A percentile compares a stretch with the other conserved stretches of the same genome.
Conservation (phyloP, 2,888 invertebrate species). For the Anthophora plumipes region DNA sequence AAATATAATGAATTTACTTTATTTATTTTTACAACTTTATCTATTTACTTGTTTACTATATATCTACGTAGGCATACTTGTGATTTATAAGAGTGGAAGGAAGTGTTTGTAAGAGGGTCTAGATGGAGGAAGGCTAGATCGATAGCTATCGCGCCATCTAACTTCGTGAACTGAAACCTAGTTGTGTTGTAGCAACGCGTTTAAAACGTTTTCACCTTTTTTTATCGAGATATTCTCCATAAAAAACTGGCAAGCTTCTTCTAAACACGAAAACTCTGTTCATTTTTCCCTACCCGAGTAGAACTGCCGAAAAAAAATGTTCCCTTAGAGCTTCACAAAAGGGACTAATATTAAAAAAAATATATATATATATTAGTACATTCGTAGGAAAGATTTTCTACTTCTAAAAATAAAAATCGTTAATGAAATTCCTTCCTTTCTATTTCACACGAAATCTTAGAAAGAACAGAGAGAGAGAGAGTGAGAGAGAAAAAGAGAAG, state of each 20-base stretch:
- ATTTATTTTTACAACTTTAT: too few species aligned
- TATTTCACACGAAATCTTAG: too few species aligned
- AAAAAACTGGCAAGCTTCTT: not conserved
- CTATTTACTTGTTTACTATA: not conserved
- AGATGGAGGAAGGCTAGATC: not conserved
- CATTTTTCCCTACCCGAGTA: too few species aligned
- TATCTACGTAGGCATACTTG: too few species aligned
- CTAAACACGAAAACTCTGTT: too few species aligned
- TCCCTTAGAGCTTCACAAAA: too few species aligned
- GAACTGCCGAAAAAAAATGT: too few species aligned
- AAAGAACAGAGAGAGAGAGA: too few species aligned
- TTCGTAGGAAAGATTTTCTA: not conserved
- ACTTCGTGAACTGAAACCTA: not conserved
- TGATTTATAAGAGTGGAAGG: not conserved
- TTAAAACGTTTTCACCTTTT: not conserved
- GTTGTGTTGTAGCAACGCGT: not conserved
- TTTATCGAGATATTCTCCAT: not conserved
- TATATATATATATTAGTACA: too few species aligned
- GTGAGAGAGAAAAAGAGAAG: not conserved
- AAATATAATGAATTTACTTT: too few species aligned
- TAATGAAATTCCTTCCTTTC: too few species aligned
- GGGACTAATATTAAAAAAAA: too few species aligned
- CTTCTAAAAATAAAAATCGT: not conserved
- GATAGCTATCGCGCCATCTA: constrained; percentile 19
- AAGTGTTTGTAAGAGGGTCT: not conserved